A percentile compares a stretch with the other conserved stretches of the same genome.
These are phyloP conservation scores for Cricetomys ansorgei DNA, from an alignment of 2,113 vertebrate species.

Conservation along the genomic window DNA sequence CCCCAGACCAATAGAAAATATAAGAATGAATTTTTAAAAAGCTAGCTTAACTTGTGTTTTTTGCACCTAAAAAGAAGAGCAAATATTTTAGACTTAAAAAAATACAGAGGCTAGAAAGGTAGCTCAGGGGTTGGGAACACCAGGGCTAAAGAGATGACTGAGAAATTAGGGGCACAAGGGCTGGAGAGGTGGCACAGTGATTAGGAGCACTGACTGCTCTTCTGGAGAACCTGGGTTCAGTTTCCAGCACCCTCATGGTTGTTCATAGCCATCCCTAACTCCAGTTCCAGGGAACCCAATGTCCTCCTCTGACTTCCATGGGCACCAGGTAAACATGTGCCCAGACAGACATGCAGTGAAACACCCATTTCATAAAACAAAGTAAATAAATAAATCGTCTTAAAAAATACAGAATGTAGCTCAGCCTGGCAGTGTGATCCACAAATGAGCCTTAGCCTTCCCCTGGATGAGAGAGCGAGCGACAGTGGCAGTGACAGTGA, in stretches of 20 bases:
- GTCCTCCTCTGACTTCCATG: background rate
- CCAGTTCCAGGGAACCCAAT: background rate
- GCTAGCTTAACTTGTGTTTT: constrained; percentile 23
- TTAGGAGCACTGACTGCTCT: background rate
- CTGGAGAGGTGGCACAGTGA: background rate
- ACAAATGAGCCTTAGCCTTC: background rate
- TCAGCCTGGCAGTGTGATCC: background rate
- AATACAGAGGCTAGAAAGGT: no score
- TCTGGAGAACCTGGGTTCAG: background rate
- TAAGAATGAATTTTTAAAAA: constrained; percentile 3
- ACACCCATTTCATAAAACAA: background rate
- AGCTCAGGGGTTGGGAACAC: no score
- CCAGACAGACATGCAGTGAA: background rate
- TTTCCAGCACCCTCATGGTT: background rate
- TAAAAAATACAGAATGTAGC: background rate
- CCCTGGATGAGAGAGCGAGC: background rate
- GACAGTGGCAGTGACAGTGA: background rate
- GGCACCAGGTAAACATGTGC: background rate
- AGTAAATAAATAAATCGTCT: background rate
- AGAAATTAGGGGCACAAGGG: background rate
- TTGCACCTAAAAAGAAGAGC: background rate
- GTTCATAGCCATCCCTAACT: background rate
- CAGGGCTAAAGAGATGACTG: background rate
- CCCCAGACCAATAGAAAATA: background rate
- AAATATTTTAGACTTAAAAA: constrained; percentile 40